Conservation (phyloP, 2,113 vertebrate species). For the Mungos mungo region DNA sequence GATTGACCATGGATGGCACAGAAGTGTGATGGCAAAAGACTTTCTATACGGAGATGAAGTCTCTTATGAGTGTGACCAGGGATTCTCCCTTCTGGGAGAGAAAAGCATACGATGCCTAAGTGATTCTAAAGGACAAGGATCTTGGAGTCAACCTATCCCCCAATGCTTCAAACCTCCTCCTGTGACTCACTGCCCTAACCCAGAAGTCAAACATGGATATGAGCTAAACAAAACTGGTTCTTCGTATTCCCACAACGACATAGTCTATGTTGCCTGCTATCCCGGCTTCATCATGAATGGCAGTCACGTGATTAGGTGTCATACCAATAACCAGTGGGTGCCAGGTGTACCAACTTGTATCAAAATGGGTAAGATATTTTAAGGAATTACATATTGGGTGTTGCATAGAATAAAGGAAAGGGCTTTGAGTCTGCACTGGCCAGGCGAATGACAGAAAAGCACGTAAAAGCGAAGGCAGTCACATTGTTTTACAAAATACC, state of each 20-base stretch:
- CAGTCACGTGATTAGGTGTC: slow-evolving; percentile 63
- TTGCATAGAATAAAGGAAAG: neutral
- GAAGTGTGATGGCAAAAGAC: neutral
- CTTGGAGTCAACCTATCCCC: slow-evolving; percentile 56
- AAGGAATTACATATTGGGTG: neutral
- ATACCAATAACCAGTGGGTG: slow-evolving; percentile 70
- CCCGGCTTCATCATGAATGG: slow-evolving; percentile 71
- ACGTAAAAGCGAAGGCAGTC: neutral
- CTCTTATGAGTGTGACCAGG: slow-evolving; percentile 55
- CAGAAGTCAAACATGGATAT: slow-evolving; percentile 62
- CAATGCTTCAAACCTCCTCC: neutral
- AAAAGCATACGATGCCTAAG: slow-evolving; percentile 28
- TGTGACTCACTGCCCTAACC: slow-evolving; percentile 54
- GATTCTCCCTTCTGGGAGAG: slow-evolving; percentile 63
- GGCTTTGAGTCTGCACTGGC: neutral
- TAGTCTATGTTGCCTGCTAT: slow-evolving; percentile 57
- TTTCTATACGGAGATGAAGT: slow-evolving; percentile 39
- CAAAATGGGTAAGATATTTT: slow-evolving; percentile 64
- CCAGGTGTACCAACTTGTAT: slow-evolving; percentile 73
- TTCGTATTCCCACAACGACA: slow-evolving; percentile 57
- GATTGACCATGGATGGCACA: slow-evolving; percentile 15
- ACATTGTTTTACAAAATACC: neutral
- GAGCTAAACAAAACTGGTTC: neutral
- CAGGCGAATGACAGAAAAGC: neutral
- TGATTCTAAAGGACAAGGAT: neutral